Conservation (phyloP, 1,140 invertebrate species). For the Diplogasteroides magnus region DNA sequence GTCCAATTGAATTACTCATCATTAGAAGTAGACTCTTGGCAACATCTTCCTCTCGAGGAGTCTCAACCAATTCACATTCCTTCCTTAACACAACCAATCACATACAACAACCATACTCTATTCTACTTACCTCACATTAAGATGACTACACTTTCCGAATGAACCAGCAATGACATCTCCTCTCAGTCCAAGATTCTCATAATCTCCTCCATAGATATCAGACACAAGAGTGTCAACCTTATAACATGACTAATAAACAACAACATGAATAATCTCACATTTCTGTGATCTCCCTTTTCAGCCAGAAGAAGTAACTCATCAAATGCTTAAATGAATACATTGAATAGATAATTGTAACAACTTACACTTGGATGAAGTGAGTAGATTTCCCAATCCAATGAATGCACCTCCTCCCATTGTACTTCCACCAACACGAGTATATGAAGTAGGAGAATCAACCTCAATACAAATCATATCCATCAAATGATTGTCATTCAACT, state of each 20-base stretch:
- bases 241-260: no score
- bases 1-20: constrained; percentile 30
- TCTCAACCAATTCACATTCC: neutral
- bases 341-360: neutral
- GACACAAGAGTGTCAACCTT: neutral
- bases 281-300: constrained; percentile 21
- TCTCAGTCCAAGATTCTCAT: constrained; percentile 16
- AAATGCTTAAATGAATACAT: constrained; percentile 18
- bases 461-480: neutral
- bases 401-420: constrained; percentile 30
- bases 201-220: constrained; percentile 27
- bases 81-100: neutral
- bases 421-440: constrained; percentile 22
- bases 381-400: constrained; percentile 26
- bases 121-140: neutral
- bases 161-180: constrained; percentile 29
- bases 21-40: constrained; percentile 29
- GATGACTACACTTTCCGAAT: constrained; percentile 14
- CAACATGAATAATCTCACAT: constrained; percentile 3
- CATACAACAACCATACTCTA: neutral
- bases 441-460: constrained; percentile 21
- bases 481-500: neutral
- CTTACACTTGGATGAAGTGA: constrained; percentile 21
- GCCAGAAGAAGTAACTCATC: constrained; percentile 25
- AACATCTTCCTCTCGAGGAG: constrained; percentile 15